phyloP scores from a whole-genome alignment of 2,113 vertebrate genomes.

The Ictalurus punctatus region DNA sequence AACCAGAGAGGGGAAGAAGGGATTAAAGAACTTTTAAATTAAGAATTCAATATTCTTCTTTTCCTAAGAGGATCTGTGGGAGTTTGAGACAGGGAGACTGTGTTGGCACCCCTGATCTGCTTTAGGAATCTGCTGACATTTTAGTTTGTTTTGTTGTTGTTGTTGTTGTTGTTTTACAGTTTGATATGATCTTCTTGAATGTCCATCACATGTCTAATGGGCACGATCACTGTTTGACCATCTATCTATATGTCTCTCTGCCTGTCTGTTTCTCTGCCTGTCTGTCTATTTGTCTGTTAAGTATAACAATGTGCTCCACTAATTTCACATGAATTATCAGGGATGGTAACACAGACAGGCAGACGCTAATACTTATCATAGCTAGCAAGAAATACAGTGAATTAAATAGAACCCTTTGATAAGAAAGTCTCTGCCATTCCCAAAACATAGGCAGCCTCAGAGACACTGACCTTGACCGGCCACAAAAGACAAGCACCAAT shows the following conservation, averaged over 20 bases:
- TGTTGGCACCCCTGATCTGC: background rate
- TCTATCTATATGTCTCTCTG: background rate
- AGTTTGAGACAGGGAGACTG: background rate
- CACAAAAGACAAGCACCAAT: constrained; percentile 26
- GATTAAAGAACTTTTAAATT: background rate
- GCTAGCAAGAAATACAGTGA: constrained; percentile 69
- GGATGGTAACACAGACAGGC: constrained; percentile 66
- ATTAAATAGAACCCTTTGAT: constrained; percentile 68
- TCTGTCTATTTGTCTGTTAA: background rate
- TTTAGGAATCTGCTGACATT: background rate
- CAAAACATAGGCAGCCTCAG: constrained; percentile 58
- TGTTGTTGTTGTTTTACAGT: background rate
- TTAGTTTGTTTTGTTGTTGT: background rate
- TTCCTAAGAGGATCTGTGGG: background rate
- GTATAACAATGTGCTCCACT: background rate
- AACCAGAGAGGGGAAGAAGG: background rate
- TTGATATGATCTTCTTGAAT: background rate
- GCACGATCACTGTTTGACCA: background rate
- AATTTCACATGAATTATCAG: constrained; percentile 58
- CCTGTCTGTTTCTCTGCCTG: background rate
- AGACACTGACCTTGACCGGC: constrained; percentile 72
- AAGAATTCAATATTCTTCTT: background rate
- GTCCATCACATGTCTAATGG: background rate
- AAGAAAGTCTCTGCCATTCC: constrained; percentile 53
- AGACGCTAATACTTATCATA: constrained; percentile 74